These are phyloP conservation scores for Chaetogeoica ovagalla DNA, from an alignment of 2,888 invertebrate species.

Conservation along the genomic window DNA sequence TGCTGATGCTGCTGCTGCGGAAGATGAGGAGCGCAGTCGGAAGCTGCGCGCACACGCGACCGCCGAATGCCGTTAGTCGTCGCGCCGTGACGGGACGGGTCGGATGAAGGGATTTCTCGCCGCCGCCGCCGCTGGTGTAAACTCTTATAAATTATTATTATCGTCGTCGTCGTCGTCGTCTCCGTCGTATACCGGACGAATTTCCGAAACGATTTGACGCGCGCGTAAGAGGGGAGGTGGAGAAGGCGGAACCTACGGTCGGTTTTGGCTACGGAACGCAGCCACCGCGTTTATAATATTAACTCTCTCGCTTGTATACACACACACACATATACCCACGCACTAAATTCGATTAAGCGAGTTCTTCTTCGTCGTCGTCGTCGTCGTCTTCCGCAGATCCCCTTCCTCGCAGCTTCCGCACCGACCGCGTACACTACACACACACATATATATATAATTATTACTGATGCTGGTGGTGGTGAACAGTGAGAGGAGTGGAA, in stretches of 20 bases:
- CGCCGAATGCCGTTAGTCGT: too few species aligned
- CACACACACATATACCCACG: too few species aligned
- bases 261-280: too few species aligned
- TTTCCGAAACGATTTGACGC: conserved; percentile 50
- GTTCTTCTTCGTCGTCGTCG: conserved; percentile 13
- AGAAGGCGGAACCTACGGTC: too few species aligned
- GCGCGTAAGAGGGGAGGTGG: too few species aligned
- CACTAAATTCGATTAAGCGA: conserved; percentile 30
- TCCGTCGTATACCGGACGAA: conserved; percentile 45
- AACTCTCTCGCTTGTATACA: background rate
- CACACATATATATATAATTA: background rate
- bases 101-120: background rate
- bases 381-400: background rate
- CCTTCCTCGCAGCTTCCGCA: too few species aligned
- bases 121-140: background rate
- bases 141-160: too few species aligned
- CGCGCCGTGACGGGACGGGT: too few species aligned
- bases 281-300: background rate
- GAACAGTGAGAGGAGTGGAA: background rate
- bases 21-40: too few species aligned
- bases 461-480: background rate
- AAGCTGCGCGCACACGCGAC: too few species aligned
- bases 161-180: background rate
- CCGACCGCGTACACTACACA: background rate
- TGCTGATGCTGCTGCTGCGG: too few species aligned